A percentile compares a stretch with the other conserved stretches of the same genome.
Conservation (phyloP, 2,888 invertebrate species). For the Nudaria mundana region DNA sequence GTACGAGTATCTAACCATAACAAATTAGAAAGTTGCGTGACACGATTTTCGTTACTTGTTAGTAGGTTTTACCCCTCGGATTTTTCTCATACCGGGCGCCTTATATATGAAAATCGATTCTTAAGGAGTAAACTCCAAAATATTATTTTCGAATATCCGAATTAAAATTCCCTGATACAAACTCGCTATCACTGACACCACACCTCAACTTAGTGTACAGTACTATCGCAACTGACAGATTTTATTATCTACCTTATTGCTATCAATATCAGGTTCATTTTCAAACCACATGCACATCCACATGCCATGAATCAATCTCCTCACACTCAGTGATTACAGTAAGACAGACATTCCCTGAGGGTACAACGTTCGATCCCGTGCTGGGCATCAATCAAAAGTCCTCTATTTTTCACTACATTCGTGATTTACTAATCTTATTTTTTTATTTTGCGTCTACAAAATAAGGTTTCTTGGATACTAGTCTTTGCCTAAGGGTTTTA, state of each 20-base stretch:
- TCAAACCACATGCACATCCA: constrained; percentile 2
- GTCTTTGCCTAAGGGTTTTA: constrained; percentile 14
- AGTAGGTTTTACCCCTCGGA: too few species aligned
- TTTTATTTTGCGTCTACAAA: constrained; percentile 7
- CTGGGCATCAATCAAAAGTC: constrained; percentile 60
- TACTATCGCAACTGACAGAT: neutral
- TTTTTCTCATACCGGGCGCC: too few species aligned
- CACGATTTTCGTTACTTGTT: too few species aligned
- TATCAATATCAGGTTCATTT: constrained; percentile 14
- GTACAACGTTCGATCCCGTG: constrained; percentile 44
- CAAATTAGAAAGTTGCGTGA: too few species aligned
- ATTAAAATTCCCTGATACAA: neutral
- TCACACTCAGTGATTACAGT: constrained; percentile 40
- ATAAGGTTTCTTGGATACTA: constrained; percentile 24
- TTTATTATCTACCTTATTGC: neutral
- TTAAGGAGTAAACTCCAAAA: too few species aligned
- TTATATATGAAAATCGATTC: too few species aligned
- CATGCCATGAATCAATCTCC: constrained; percentile 42
- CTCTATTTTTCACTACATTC: constrained; percentile 52
- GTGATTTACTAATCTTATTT: constrained; percentile 32
- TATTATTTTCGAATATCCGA: neutral
- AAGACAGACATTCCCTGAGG: constrained; percentile 39
- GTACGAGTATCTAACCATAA: too few species aligned
- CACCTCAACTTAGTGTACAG: constrained; percentile 4
- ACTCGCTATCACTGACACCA: constrained; percentile 16